Conservation (phyloP, 2,113 vertebrate genomes). For the Glaucomys volans region DNA sequence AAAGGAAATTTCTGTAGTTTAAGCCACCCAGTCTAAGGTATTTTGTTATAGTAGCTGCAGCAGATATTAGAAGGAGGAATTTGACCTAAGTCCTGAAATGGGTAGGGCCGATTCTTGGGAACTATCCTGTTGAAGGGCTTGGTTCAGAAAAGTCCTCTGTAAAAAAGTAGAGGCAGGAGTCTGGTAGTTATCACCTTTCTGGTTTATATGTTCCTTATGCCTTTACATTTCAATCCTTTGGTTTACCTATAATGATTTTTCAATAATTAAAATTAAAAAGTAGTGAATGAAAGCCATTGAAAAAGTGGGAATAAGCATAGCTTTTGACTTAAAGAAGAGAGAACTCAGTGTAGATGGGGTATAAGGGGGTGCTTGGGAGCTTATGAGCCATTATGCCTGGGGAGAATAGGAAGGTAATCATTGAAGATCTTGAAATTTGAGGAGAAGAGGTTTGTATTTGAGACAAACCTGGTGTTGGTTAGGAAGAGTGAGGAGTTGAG, state of each 20-base stretch:
- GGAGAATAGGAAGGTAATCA: not conserved
- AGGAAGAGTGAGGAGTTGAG: not conserved
- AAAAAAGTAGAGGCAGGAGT: too few relatives aligned
- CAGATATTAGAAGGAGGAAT: not conserved
- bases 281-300: not conserved
- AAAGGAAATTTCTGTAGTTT: not conserved
- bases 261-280: not conserved
- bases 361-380: not conserved
- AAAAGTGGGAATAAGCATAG: not conserved
- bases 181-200: too few relatives aligned
- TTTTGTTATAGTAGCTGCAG: not conserved
- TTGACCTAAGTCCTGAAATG: slow-evolving; percentile 6
- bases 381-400: not conserved
- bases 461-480: not conserved
- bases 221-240: too few relatives aligned
- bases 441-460: not conserved
- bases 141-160: not conserved
- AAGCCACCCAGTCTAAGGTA: not conserved
- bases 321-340: slow-evolving; percentile 6
- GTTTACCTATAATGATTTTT: too few relatives aligned
- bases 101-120: slow-evolving; percentile 16
- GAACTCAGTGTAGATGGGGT: not conserved
- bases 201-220: too few relatives aligned
- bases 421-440: not conserved
- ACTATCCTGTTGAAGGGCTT: not conserved